These are phyloP conservation scores for Oryctes rhinoceros DNA, from an alignment of 1,140 invertebrate species.

Conservation along the genomic window DNA sequence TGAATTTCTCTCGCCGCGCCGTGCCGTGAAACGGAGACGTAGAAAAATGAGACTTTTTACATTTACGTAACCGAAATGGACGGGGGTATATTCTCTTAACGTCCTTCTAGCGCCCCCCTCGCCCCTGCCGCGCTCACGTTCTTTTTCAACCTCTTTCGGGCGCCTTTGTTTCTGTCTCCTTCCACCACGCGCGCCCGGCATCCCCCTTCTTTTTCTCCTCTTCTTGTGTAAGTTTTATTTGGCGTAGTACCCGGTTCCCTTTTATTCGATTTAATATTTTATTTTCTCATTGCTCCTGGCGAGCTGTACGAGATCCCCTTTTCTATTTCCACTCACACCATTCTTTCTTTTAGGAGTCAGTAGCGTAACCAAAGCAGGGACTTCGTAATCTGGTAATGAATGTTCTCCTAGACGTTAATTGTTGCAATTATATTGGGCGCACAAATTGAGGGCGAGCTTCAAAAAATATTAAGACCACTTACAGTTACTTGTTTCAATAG, in stretches of 20 bases:
- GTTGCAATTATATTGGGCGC: no score
- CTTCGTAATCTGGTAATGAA: no score
- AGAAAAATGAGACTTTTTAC: slow-evolving; percentile 49
- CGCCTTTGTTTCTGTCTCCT: slow-evolving; percentile 24
- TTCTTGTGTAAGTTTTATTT: slow-evolving; percentile 44
- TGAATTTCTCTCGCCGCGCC: slow-evolving; percentile 49
- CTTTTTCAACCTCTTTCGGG: slow-evolving; percentile 27
- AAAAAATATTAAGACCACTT: no score
- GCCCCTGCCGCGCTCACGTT: not conserved
- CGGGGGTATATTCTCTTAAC: slow-evolving; percentile 50
- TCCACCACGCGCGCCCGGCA: not conserved
- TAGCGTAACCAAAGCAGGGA: not conserved
- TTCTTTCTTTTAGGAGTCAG: slow-evolving; percentile 1
- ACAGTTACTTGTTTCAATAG: no score
- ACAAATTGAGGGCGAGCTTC: no score
- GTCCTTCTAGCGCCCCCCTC: not conserved
- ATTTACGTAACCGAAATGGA: slow-evolving; percentile 56
- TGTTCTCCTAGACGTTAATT: no score
- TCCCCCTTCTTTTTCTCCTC: not conserved
- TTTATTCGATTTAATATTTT: slow-evolving; percentile 47
- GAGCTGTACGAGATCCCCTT: not conserved
- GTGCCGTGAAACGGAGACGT: not conserved
- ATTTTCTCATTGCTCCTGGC: slow-evolving; percentile 41
- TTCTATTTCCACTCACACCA: not conserved
- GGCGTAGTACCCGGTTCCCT: slow-evolving; percentile 42